Percentiles rank a stretch among this genome's conserved stretches.
phyloP scores from a whole-genome alignment of 2,797 vertebrate genomes.

The Hippoglossus hippoglossus region DNA sequence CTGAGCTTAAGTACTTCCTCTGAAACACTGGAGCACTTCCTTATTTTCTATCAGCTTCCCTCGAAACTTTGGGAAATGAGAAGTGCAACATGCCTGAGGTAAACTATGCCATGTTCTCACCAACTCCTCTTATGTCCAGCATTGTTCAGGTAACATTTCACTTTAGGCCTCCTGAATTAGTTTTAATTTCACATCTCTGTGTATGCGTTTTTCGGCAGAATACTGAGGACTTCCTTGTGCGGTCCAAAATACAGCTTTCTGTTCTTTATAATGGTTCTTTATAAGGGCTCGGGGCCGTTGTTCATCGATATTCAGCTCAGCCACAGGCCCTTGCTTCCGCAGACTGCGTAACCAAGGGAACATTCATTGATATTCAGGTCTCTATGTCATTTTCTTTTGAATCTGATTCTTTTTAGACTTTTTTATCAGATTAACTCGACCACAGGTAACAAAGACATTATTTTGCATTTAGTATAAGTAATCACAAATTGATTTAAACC shows the following conservation, averaged over 20 bases:
- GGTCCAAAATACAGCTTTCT: slow-evolving; percentile 34
- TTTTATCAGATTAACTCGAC: slow-evolving; percentile 1
- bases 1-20: slow-evolving; percentile 72
- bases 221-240: slow-evolving; percentile 39
- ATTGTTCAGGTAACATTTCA: slow-evolving; percentile 26
- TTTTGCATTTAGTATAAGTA: slow-evolving; percentile 10
- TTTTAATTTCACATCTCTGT: slow-evolving; percentile 55
- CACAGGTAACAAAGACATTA: not conserved
- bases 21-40: slow-evolving; percentile 68
- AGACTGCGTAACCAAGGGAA: slow-evolving; percentile 51
- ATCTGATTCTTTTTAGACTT: slow-evolving; percentile 20
- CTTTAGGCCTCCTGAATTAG: not conserved
- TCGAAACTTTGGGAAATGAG: slow-evolving; percentile 60
- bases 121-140: slow-evolving; percentile 16
- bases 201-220: not conserved
- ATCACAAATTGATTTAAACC: slow-evolving; percentile 11
- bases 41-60: slow-evolving; percentile 69
- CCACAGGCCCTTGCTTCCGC: slow-evolving; percentile 45
- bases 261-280: slow-evolving; percentile 38
- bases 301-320: slow-evolving; percentile 79
- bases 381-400: slow-evolving; percentile 11
- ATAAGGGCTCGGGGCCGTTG: slow-evolving; percentile 12
- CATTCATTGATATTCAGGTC: slow-evolving; percentile 49
- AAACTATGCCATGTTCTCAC: slow-evolving; percentile 33
- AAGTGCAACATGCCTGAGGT: slow-evolving; percentile 64